A percentile compares a stretch with the other conserved stretches of the same genome.
Evolutionary conservation across 2,113 vertebrate genomes (phyloP).

Genomic region (Bagarius yarrelli): DNA sequence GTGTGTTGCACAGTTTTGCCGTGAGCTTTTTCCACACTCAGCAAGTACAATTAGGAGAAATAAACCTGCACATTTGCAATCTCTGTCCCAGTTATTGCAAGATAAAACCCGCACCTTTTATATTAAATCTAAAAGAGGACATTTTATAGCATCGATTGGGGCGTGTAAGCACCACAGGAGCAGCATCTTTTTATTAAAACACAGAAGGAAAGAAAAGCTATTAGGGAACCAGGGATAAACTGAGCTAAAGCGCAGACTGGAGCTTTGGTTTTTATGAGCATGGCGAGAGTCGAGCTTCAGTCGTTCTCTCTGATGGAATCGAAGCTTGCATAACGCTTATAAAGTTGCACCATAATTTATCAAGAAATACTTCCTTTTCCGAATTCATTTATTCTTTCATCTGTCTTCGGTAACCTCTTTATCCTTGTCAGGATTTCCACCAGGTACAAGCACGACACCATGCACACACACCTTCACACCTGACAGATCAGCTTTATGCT

Average conservation of each 20-base stretch:
- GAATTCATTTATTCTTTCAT: background rate
- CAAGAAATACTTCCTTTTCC: background rate
- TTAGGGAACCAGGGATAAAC: background rate
- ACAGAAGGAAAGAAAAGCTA: slow-evolving; percentile 5
- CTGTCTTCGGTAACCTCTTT: background rate
- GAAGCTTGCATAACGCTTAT: background rate
- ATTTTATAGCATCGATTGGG: background rate
- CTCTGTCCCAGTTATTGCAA: background rate
- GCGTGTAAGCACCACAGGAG: background rate
- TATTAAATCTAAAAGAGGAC: background rate
- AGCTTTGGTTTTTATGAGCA: slow-evolving; percentile 10
- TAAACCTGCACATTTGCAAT: slow-evolving; percentile 6
- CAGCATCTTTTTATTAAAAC: slow-evolving; percentile 2
- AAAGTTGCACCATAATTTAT: background rate
- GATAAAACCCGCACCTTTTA: background rate
- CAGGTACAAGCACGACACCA: too few relatives aligned
- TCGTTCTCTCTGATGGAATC: background rate
- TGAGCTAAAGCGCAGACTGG: background rate
- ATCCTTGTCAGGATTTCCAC: background rate
- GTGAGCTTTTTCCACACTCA: too few relatives aligned
- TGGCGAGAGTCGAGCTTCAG: background rate
- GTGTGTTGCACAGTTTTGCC: too few relatives aligned
- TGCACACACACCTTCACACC: background rate
- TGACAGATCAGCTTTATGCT: background rate
- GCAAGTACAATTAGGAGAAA: background rate